Conservation (phyloP, 2,797 vertebrate species). For the Gambelia wislizenii region DNA sequence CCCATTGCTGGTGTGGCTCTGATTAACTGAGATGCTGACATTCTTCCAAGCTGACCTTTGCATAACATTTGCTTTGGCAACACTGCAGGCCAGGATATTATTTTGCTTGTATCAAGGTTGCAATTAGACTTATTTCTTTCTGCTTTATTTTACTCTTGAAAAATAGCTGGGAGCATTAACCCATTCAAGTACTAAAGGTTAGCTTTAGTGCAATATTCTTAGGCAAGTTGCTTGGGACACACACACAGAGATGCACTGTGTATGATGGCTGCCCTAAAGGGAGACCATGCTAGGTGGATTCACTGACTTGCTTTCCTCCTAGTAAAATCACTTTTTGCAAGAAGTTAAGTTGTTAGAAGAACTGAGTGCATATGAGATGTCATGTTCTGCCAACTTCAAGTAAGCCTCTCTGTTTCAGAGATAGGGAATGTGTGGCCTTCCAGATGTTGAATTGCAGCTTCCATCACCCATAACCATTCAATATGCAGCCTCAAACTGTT, state of each 20-base stretch:
- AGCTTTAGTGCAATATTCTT: background rate
- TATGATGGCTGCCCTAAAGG: background rate
- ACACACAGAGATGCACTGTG: background rate
- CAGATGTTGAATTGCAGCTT: background rate
- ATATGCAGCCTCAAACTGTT: background rate
- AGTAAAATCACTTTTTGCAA: background rate
- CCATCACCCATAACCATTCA: background rate
- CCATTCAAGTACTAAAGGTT: background rate
- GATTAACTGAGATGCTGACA: constrained; percentile 24
- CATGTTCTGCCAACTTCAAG: background rate
- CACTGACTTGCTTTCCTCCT: background rate
- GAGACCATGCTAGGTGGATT: background rate
- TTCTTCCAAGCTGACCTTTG: constrained; percentile 62
- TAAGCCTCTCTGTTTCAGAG: background rate
- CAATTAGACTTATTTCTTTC: constrained; percentile 41
- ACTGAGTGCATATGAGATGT: background rate
- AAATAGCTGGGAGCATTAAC: constrained; percentile 47
- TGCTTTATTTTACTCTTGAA: constrained; percentile 30
- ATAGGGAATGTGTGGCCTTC: background rate
- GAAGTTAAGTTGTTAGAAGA: background rate
- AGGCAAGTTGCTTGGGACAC: background rate
- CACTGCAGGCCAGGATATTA: constrained; percentile 17
- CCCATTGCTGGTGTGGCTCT: constrained; percentile 34
- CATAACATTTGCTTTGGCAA: constrained; percentile 65
- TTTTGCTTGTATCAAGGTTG: constrained; percentile 60